Conservation (phyloP, 2,113 vertebrate genomes). For the Tursiops truncatus region DNA sequence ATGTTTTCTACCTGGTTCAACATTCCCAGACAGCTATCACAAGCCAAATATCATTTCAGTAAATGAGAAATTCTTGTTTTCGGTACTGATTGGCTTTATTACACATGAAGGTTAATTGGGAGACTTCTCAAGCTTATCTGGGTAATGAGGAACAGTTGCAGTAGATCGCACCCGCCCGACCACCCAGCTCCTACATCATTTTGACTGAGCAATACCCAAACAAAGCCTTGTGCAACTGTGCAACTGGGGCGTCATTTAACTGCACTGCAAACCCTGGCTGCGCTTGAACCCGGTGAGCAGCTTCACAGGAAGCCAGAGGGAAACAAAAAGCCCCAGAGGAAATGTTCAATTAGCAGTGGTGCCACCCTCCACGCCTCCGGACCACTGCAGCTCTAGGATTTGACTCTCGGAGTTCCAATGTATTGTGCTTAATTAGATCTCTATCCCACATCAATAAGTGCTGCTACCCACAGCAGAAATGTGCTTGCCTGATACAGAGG, state of each 20-base stretch:
- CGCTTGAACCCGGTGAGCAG: not conserved
- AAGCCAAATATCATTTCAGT: conserved; percentile 72
- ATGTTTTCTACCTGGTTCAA: conserved; percentile 60
- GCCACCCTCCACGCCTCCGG: not conserved
- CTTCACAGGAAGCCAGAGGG: not conserved
- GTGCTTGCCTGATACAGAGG: not conserved
- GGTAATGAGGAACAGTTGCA: conserved; percentile 72
- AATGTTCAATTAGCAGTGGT: not conserved
- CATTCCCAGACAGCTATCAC: conserved; percentile 48
- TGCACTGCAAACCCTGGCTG: not conserved
- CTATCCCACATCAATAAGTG: not conserved
- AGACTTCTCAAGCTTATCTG: conserved; percentile 43
- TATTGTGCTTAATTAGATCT: not conserved
- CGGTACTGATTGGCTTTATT: conserved; percentile 46
- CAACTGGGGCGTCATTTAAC: not conserved
- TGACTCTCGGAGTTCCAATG: not conserved
- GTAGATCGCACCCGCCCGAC: not conserved
- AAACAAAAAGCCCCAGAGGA: not conserved
- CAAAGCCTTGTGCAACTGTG: not conserved
- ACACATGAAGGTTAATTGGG: conserved; percentile 63
- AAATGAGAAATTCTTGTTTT: conserved; percentile 70
- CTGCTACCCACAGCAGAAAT: not conserved
- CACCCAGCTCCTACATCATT: not conserved
- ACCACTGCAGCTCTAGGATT: not conserved
- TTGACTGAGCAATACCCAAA: not conserved